Conservation (phyloP, 1,140 invertebrate genomes). For the Caenorhabditis tropicalis region DNA sequence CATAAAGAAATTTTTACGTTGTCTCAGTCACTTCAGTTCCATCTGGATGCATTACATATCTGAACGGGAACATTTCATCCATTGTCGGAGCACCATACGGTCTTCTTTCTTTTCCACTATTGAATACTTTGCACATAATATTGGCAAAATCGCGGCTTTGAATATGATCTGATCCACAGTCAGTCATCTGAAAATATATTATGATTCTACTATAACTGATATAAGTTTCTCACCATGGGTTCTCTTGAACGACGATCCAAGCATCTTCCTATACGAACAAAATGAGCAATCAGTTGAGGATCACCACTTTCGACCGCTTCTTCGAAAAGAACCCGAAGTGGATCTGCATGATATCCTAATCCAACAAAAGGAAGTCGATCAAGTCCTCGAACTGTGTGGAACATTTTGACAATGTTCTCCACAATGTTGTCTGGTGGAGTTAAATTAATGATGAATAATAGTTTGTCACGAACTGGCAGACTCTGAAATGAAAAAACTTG, state of each 20-base stretch:
- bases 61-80: conserved; percentile 25
- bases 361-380: conserved; percentile 18
- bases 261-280: conserved; percentile 15
- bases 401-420: conserved; percentile 22
- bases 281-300: conserved; percentile 23
- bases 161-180: conserved; percentile 4
- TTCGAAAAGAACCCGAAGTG: conserved; percentile 15
- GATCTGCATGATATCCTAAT: not conserved
- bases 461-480: not conserved
- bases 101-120: not conserved
- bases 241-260: conserved; percentile 33
- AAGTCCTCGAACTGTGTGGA: conserved; percentile 11
- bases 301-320: conserved; percentile 9
- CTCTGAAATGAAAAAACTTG: not conserved
- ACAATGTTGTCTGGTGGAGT: not conserved
- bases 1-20: not conserved
- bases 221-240: not conserved
- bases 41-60: conserved; percentile 3
- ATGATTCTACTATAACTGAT: not conserved
- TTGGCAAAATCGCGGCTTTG: not conserved
- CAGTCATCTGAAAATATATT: not conserved
- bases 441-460: conserved; percentile 10
- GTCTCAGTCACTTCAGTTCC: not conserved
- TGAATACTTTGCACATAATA: not conserved
- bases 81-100: conserved; percentile 20